These are phyloP conservation scores for Garrulus glandarius DNA, from an alignment of 2,797 vertebrate species.

Conservation along the genomic window DNA sequence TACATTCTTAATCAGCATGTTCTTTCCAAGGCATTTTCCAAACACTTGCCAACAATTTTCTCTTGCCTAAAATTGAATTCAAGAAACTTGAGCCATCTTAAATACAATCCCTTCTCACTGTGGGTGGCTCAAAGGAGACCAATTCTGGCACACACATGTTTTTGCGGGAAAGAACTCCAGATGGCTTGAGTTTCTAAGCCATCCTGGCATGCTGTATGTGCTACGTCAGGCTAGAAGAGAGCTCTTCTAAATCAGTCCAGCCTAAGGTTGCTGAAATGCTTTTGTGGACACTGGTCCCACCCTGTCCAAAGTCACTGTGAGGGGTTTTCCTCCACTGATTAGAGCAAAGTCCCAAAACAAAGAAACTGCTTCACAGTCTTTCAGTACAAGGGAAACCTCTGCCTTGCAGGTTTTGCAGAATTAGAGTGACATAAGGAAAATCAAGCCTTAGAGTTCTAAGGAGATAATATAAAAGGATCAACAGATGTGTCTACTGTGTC, in stretches of 20 bases:
- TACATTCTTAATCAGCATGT: neutral
- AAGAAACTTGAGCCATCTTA: neutral
- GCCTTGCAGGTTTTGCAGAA: neutral
- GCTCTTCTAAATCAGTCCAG: neutral
- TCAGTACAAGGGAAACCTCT: neutral
- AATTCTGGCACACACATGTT: neutral
- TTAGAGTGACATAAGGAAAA: neutral
- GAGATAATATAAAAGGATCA: neutral
- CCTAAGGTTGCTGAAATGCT: neutral
- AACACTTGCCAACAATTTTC: neutral
- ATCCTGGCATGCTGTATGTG: neutral
- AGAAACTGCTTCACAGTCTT: neutral
- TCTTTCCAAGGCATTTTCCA: neutral
- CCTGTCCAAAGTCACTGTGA: neutral
- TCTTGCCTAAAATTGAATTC: neutral
- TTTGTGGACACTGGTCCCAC: neutral
- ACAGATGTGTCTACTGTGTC: neutral
- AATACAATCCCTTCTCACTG: neutral
- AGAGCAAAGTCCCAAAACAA: neutral
- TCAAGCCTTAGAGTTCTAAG: neutral
- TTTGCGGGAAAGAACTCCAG: slow-evolving; percentile 20
- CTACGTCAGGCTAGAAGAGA: neutral
- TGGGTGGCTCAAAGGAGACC: slow-evolving; percentile 26
- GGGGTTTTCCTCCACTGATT: neutral
- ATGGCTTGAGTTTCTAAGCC: slow-evolving; percentile 44